A percentile compares a stretch with the other conserved stretches of the same genome.
phyloP scores from a whole-genome alignment of 2,797 vertebrate species.

The Phataginus tricuspis region DNA sequence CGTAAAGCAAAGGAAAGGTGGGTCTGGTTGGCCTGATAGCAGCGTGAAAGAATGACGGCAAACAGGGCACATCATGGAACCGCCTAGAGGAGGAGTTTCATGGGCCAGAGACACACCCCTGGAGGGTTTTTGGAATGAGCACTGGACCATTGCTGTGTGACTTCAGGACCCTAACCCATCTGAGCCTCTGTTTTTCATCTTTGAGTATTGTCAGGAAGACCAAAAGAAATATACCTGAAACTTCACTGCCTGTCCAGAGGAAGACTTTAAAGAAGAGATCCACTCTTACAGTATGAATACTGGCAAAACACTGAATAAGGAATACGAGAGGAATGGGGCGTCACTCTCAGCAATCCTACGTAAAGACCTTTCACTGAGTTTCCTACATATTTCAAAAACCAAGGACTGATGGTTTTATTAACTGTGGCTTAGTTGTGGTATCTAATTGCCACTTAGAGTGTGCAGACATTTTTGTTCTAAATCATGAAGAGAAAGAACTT shows the following conservation, averaged over 20 bases:
- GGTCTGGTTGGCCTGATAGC: not conserved
- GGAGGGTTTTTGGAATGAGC: not conserved
- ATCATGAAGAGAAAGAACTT: not conserved
- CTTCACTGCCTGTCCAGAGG: not conserved
- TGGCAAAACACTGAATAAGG: not conserved
- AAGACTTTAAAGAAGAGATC: not conserved
- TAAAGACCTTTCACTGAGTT: not conserved
- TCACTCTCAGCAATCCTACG: not conserved
- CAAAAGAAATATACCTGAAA: not conserved
- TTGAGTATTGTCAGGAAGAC: not conserved
- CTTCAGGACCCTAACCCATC: not conserved
- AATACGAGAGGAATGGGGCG: not conserved
- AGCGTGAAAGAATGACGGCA: not conserved
- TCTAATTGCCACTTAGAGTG: constrained; percentile 1
- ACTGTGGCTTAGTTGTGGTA: not conserved
- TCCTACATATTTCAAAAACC: not conserved
- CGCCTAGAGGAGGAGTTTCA: no score
- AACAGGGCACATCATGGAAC: not conserved
- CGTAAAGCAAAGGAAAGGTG: not conserved
- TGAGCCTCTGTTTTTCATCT: not conserved
- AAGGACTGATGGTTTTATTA: not conserved
- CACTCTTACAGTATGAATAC: not conserved
- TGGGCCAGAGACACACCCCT: not conserved
- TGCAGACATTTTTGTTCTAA: constrained; percentile 24
- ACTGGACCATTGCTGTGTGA: not conserved